Conservation (phyloP, 2,113 vertebrate genomes). For the Cyanoramphus novaezelandiae region DNA sequence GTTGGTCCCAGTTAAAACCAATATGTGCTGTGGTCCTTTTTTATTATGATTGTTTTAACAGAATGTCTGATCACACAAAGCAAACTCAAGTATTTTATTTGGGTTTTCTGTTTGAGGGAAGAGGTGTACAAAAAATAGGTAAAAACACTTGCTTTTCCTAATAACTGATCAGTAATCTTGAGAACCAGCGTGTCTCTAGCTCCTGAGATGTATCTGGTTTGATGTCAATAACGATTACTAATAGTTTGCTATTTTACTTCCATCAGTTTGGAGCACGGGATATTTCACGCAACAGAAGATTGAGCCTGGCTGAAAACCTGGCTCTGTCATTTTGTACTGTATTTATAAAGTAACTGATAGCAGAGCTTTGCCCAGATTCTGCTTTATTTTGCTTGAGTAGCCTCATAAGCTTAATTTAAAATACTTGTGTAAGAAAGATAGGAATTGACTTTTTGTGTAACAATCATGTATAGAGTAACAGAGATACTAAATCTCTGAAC, state of each 20-base stretch:
- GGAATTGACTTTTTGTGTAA: background rate
- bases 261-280: background rate
- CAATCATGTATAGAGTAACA: conserved; percentile 18
- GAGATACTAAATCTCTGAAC: conserved; percentile 38
- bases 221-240: background rate
- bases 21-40: background rate
- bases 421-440: background rate
- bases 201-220: background rate
- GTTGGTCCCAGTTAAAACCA: background rate
- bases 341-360: background rate
- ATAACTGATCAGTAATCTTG: background rate
- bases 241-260: background rate
- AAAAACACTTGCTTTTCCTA: background rate
- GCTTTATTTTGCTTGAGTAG: background rate
- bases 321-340: background rate
- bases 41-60: background rate
- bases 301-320: background rate
- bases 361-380: background rate
- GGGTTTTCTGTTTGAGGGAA: conserved; percentile 30
- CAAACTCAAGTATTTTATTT: conserved; percentile 12
- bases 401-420: background rate
- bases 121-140: background rate
- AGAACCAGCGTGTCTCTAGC: background rate
- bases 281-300: background rate
- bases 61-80: background rate